Percentiles rank a stretch among this genome's conserved stretches.
Evolutionary conservation across 2,888 invertebrate species (phyloP).

Genomic region (Dione juno): DNA sequence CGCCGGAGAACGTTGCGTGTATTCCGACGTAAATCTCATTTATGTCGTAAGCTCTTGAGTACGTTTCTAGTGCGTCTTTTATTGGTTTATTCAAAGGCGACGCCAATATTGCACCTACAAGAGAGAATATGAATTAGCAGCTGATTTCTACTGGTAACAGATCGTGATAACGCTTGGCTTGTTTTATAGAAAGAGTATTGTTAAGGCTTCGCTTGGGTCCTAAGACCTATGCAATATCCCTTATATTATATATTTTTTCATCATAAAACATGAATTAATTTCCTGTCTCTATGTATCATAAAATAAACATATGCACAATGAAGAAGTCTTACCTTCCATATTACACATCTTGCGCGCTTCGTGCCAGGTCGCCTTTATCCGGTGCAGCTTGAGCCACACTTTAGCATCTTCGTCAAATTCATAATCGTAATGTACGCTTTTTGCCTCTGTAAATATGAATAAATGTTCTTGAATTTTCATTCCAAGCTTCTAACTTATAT

Average conservation of each 20-base stretch:
- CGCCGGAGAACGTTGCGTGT: constrained; percentile 47
- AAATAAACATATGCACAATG: neutral
- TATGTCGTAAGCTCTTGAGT: neutral
- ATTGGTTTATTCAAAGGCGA: constrained; percentile 37
- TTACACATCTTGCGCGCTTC: constrained; percentile 19
- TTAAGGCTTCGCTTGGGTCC: no score
- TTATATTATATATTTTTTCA: neutral
- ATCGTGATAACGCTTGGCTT: no score
- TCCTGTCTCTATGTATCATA: neutral
- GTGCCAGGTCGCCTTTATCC: neutral
- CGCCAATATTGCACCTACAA: constrained; percentile 38
- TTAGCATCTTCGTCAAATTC: constrained; percentile 15
- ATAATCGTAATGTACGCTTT: constrained; percentile 4
- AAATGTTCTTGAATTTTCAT: no score
- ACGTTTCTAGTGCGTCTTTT: constrained; percentile 18
- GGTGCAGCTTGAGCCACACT: constrained; percentile 14
- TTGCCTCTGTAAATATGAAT: neutral
- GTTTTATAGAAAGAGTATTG: neutral
- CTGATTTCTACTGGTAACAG: neutral
- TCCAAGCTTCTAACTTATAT: no score
- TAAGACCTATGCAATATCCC: no score
- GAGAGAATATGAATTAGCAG: neutral
- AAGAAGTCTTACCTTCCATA: constrained; percentile 1
- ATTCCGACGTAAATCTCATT: constrained; percentile 42
- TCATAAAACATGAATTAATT: no score